These are phyloP conservation scores for Hemichromis elongatus DNA, from an alignment of 2,113 vertebrate genomes.

Conservation along the genomic window DNA sequence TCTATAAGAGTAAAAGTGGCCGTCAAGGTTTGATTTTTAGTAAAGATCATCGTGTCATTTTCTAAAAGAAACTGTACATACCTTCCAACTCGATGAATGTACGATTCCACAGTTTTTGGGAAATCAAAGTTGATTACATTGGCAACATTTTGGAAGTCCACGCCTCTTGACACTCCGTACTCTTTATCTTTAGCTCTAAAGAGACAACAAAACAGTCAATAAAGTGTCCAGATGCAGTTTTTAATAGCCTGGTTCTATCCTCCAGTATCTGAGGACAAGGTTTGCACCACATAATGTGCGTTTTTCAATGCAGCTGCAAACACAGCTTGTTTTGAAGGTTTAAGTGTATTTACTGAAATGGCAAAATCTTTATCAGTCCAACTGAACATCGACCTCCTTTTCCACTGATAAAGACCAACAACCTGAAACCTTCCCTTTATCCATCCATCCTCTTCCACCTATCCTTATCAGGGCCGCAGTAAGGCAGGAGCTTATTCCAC, in stretches of 20 bases:
- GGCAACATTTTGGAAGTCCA: constrained; percentile 89
- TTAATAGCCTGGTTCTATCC: neutral
- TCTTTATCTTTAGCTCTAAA: constrained; percentile 80
- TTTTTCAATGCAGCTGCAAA: neutral
- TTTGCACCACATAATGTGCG: neutral
- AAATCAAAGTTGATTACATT: constrained; percentile 91
- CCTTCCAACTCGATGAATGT: constrained; percentile 91
- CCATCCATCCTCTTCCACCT: neutral
- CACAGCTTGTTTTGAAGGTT: neutral
- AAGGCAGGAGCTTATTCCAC: neutral
- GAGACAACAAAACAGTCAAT: neutral
- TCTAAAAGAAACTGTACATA: neutral
- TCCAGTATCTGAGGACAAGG: neutral
- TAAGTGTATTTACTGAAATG: neutral
- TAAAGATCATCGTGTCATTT: neutral
- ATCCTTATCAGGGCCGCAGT: neutral
- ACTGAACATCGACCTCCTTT: neutral
- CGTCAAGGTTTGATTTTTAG: neutral
- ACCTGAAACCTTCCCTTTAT: neutral
- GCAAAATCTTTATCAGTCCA: neutral
- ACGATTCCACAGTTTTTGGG: constrained; percentile 76
- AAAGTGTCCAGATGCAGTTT: neutral
- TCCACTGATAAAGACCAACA: neutral
- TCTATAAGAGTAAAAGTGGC: constrained; percentile 50
- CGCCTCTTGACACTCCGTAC: constrained; percentile 83